These are phyloP conservation scores for Drosophila parabipectinata DNA, from an alignment of 1,140 invertebrate species.

Conservation along the genomic window DNA sequence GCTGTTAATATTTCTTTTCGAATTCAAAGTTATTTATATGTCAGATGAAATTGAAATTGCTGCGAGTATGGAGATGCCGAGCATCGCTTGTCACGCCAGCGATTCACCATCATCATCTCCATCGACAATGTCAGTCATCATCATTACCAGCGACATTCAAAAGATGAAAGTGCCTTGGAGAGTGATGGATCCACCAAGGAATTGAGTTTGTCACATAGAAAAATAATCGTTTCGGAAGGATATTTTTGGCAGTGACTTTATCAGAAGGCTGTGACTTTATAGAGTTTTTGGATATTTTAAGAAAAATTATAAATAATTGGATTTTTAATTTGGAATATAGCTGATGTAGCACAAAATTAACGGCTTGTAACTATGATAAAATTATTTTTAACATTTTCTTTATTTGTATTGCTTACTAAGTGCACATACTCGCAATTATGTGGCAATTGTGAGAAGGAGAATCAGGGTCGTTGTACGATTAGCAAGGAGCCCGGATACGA, in stretches of 20 bases:
- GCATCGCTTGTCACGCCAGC: conserved; percentile 50
- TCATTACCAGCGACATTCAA: conserved; percentile 45
- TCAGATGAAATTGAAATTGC: conserved; percentile 66
- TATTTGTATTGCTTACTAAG: background rate
- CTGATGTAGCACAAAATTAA: background rate
- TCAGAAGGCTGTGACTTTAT: background rate
- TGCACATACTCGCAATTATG: background rate
- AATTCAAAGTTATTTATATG: conserved; percentile 79
- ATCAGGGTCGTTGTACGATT: background rate
- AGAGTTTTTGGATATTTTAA: too few relatives aligned
- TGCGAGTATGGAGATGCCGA: conserved; percentile 15
- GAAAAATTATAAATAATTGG: too few relatives aligned
- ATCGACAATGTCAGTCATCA: conserved; percentile 33
- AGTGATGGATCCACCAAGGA: conserved; percentile 34
- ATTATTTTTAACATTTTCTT: background rate
- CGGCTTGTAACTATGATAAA: background rate
- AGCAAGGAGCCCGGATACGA: background rate
- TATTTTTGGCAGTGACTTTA: background rate
- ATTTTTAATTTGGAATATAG: background rate
- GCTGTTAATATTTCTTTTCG: conserved; percentile 51
- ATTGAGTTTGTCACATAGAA: conserved; percentile 24
- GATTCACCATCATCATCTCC: conserved; percentile 66
- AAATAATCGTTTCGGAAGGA: conserved; percentile 9
- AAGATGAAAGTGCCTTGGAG: conserved; percentile 42
- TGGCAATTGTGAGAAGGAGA: background rate